A percentile compares a stretch with the other conserved stretches of the same genome.
Conservation (phyloP, 1,140 invertebrate species). For the Zaprionus capensis region DNA sequence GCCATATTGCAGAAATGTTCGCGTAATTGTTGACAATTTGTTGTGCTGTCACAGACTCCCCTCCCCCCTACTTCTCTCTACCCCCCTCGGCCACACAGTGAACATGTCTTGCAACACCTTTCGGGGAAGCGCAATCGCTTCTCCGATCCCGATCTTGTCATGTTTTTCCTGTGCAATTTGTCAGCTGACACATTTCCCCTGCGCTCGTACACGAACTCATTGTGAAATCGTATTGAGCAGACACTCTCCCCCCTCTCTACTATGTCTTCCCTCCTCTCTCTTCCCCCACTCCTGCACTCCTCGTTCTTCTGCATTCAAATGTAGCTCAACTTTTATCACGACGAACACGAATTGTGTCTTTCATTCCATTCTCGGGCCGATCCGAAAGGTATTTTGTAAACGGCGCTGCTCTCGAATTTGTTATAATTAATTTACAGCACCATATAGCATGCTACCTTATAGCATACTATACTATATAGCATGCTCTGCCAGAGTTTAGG, state of each 20-base stretch:
- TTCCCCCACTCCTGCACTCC: constrained; percentile 5
- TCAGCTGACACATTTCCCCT: constrained; percentile 78
- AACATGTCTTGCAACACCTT: constrained; percentile 72
- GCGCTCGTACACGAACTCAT: constrained; percentile 43
- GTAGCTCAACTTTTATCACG: constrained; percentile 33
- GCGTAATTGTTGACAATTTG: constrained; percentile 80
- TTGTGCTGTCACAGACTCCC: constrained; percentile 55
- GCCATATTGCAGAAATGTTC: constrained; percentile 72
- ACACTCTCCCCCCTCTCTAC: background rate
- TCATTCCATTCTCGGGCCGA: background rate
- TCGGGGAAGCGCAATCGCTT: constrained; percentile 51
- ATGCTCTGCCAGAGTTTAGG: background rate
- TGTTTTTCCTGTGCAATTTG: constrained; percentile 84
- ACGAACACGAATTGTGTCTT: background rate
- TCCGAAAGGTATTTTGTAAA: constrained; percentile 30
- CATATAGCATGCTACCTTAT: constrained; percentile 21
- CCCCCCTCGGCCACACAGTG: background rate
- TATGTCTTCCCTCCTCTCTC: background rate
- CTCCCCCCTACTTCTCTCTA: background rate
- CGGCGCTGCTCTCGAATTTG: constrained; percentile 61
- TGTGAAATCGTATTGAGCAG: constrained; percentile 63
- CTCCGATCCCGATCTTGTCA: constrained; percentile 64
- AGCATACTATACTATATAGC: background rate
- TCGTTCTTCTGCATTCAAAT: constrained; percentile 4
- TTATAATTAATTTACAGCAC: constrained; percentile 81